Base-by-base conservation (phyloP, 2,888 invertebrate genomes). In the Cordylochernes scorpioides region DNA sequence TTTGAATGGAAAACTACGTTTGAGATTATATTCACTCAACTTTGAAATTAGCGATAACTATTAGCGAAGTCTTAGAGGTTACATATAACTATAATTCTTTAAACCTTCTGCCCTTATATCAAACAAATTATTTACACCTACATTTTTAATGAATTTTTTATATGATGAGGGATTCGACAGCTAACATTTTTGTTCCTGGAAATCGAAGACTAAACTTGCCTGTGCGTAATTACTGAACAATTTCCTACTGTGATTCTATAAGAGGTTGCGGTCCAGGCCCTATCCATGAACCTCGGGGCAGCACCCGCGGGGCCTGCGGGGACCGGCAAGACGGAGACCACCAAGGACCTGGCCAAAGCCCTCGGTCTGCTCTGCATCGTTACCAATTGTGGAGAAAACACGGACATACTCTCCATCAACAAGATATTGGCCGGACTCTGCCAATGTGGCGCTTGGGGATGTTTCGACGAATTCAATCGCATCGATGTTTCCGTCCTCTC, bases 391-490 rank as follows among this genome's bases (percentile, higher is more conserved):
- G 82, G 82, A 0, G 82, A 84, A 53, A 78, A 78, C 12, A 80
- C 82, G 78, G 80, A 82, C 56, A 75, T 68, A 49, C 65, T 71
- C 41, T 75, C 82, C 3, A 67, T 77, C 27, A 69, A 68, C 5
- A 67, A 66, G 21, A 74, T 71, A 39, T 54, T 78, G 4, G 67
- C 71, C 0, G 67, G 77, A 2, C 55, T 78, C 28, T 70, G 70
- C 30, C 74, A 77, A 49, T 75, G 74, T 49, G 86, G 86, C 0
- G 80, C 82, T 3, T 86, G 86, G 86, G 86, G 84, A 2, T 86
- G 84, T 50, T 86, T 86, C 48, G 84, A 86, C 43, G 82, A 84
- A 54, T 86, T 86, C 56, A 84, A 86, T 53, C 61, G 82, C 18
- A 84, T 88, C 40, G 80, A 84, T 39, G 68, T 80, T 4, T 82